Conservation (phyloP, 2,113 vertebrate species). For the Cyrtonyx montezumae region DNA sequence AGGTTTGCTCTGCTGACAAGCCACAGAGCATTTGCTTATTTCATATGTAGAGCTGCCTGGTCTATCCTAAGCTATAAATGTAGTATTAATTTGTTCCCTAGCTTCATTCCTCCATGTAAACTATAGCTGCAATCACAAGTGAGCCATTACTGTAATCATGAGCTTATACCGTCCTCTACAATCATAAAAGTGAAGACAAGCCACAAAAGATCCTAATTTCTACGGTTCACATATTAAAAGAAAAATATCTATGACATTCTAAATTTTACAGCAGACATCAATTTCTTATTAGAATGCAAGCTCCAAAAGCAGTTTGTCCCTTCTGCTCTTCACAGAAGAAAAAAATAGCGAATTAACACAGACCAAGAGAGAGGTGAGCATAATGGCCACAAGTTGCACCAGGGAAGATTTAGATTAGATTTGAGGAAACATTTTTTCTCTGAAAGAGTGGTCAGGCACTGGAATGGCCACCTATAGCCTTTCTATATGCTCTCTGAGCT, state of each 20-base stretch:
- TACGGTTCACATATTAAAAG: not conserved
- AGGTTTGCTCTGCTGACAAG: not conserved
- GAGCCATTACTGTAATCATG: not conserved
- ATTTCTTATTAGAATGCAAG: not conserved
- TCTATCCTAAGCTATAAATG: not conserved
- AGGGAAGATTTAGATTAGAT: too few relatives aligned
- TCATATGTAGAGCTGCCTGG: not conserved
- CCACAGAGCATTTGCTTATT: not conserved
- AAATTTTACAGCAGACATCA: not conserved
- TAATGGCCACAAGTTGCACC: too few relatives aligned
- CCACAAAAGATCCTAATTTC: not conserved
- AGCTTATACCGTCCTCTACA: not conserved
- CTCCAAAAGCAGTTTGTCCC: not conserved
- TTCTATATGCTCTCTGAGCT: not conserved
- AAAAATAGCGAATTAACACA: fast-evolving
- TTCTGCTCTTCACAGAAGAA: not conserved
- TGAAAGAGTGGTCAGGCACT: too few relatives aligned
- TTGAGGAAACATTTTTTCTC: too few relatives aligned
- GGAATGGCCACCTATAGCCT: too few relatives aligned
- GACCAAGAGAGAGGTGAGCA: not conserved
- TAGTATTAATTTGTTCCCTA: not conserved
- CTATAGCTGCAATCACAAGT: not conserved
- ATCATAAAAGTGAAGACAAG: not conserved
- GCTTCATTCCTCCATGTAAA: not conserved
- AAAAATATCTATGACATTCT: not conserved